phyloP scores from a whole-genome alignment of 2,797 vertebrate species.

The Helicolenus hilgendorfi region DNA sequence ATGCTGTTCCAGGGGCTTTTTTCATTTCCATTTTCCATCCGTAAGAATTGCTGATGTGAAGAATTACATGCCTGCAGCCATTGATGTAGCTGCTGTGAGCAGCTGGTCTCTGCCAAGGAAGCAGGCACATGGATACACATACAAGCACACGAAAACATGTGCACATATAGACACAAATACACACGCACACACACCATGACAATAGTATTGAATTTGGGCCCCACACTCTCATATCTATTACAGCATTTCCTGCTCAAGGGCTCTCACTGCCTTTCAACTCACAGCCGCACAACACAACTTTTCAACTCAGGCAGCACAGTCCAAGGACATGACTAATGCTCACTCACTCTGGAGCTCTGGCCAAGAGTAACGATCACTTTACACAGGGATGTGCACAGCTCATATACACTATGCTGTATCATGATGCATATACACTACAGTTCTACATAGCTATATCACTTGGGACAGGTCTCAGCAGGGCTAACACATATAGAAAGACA shows the following conservation, averaged over 20 bases:
- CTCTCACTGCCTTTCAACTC: conserved; percentile 33
- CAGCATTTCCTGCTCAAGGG: conserved; percentile 43
- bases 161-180: background rate
- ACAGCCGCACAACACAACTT: conserved; percentile 20
- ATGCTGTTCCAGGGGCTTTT: conserved; percentile 21
- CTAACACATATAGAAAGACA: background rate
- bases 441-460: background rate
- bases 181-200: conserved; percentile 13
- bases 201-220: background rate
- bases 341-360: background rate
- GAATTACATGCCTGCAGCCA: conserved; percentile 44
- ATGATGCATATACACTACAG: background rate
- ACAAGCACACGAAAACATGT: background rate
- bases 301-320: conserved; percentile 14
- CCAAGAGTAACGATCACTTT: background rate
- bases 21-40: conserved; percentile 43
- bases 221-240: conserved; percentile 11
- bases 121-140: conserved; percentile 1
- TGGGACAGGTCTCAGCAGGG: background rate
- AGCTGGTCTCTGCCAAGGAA: conserved; percentile 47
- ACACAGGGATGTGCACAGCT: background rate
- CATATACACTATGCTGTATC: background rate
- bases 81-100: conserved; percentile 43
- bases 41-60: conserved; percentile 64
- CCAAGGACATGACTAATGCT: conserved; percentile 24